These are phyloP conservation scores for Phodopus roborovskii DNA, from an alignment of 2,113 vertebrate species.

Conservation along the genomic window DNA sequence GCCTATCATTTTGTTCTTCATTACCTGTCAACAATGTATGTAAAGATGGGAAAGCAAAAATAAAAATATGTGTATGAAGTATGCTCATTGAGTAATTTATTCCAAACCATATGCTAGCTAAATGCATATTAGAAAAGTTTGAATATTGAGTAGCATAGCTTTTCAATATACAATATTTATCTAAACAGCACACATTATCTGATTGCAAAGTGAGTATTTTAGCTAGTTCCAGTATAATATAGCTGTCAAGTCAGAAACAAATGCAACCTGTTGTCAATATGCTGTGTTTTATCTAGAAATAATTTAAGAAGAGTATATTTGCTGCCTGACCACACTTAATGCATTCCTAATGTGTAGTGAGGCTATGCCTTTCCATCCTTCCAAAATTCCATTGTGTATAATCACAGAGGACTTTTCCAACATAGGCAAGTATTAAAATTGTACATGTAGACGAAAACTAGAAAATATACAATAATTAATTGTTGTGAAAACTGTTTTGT, in stretches of 20 bases:
- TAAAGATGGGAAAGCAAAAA: not conserved
- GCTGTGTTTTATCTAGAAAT: conserved; percentile 48
- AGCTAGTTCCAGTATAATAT: not conserved
- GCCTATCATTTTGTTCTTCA: not conserved
- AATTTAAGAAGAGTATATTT: conserved; percentile 59
- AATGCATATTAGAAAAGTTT: not conserved
- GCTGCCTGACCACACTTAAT: conserved; percentile 42
- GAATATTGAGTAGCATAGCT: not conserved
- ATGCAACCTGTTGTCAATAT: conserved; percentile 36
- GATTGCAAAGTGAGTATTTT: conserved; percentile 13
- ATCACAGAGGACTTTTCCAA: conserved; percentile 36
- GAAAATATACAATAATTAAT: not conserved
- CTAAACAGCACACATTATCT: not conserved
- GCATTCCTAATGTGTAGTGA: conserved; percentile 59
- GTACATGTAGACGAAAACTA: not conserved
- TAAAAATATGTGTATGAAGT: not conserved
- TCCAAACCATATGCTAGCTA: not conserved
- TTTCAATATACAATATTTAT: conserved; percentile 37
- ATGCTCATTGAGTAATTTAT: not conserved
- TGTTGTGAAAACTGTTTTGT: not conserved
- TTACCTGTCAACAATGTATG: not conserved
- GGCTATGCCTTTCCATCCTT: not conserved
- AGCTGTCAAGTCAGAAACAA: conserved; percentile 59
- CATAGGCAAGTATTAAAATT: conserved; percentile 11
- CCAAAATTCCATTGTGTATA: not conserved